Percentiles rank a stretch among this genome's conserved stretches.
Conservation (phyloP, 2,113 vertebrate genomes). For the Baryphthengus martii region DNA sequence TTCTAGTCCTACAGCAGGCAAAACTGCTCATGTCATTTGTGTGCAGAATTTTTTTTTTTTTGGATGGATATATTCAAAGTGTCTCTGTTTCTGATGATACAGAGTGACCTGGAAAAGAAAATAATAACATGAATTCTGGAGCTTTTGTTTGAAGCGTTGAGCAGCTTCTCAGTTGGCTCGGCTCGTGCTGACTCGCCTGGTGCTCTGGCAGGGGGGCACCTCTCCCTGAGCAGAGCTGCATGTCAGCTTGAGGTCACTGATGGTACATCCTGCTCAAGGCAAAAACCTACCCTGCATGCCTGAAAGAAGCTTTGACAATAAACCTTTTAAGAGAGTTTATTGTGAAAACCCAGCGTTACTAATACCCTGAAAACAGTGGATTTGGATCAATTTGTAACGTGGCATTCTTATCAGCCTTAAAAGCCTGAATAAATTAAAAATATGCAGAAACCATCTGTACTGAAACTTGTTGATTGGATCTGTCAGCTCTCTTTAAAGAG, state of each 20-base stretch:
- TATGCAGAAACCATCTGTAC: constrained; percentile 25
- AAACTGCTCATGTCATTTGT: neutral
- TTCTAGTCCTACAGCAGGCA: neutral
- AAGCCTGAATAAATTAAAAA: constrained; percentile 47
- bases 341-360: constrained; percentile 10
- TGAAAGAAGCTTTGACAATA: constrained; percentile 44
- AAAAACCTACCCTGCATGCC: constrained; percentile 21
- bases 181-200: neutral
- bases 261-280: constrained; percentile 11
- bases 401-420: neutral
- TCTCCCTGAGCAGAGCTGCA: neutral
- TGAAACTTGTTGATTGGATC: constrained; percentile 40
- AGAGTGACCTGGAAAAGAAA: neutral
- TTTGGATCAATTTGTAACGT: constrained; percentile 25
- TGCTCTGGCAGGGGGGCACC: neutral
- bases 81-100: neutral
- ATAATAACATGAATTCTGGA: neutral
- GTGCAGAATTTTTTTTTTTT: neutral
- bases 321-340: constrained; percentile 42
- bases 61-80: neutral
- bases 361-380: constrained; percentile 24
- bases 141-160: neutral
- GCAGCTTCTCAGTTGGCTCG: neutral
- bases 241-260: constrained; percentile 28
- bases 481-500: neutral